Base-by-base conservation (phyloP, 2,888 invertebrate genomes). In the Nysson spinosus region DNA sequence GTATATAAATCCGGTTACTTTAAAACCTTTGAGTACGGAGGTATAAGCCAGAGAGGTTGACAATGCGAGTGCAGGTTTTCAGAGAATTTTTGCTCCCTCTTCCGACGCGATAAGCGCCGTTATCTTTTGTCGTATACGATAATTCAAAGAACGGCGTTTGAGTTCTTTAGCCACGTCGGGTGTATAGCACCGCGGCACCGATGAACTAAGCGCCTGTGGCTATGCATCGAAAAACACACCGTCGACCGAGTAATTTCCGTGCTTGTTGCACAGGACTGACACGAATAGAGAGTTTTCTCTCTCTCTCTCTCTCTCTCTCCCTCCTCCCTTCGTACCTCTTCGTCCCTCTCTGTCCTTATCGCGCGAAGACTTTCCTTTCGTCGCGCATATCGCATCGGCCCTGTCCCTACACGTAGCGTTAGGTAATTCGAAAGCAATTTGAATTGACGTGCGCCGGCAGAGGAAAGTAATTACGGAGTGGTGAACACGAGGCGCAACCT, bases 381-480 rank as follows among this genome's bases (percentile, higher is more conserved):
- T 66, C 49, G 44, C 57, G 14, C 32, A 67, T 52, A 66, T 67
- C 49, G 54, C 43, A 22, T 7, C 49, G 30, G 9, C 52, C 50
- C 43, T 43, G 46, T 43, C 60, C 42, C 30, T 26, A 47, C 37
- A 50, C 50, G 49, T 32, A 43, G 54, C 79, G 79, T 79, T 75
- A 75, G 79, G 77, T 81, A 83, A 83, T 83, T 80, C 78, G 83
- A 83, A 79, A 83, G 84, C 79, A 82, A 83, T 83, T 83, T 81
- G 83, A 83, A 83, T 83, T 82, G 84, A 83, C 83, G 79, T 79
- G 72, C 75, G 62, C 77, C 76, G 75, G 72, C 76, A 78, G 81
- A 81, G 81, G 77, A 83, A 83, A 83, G 80, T 83, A 83, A 83
- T 83, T 83, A 83, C 77, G 72, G 72, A 72, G 72, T 71, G 75